Conservation (phyloP, 2,113 vertebrate genomes). For the Tor tambroides region DNA sequence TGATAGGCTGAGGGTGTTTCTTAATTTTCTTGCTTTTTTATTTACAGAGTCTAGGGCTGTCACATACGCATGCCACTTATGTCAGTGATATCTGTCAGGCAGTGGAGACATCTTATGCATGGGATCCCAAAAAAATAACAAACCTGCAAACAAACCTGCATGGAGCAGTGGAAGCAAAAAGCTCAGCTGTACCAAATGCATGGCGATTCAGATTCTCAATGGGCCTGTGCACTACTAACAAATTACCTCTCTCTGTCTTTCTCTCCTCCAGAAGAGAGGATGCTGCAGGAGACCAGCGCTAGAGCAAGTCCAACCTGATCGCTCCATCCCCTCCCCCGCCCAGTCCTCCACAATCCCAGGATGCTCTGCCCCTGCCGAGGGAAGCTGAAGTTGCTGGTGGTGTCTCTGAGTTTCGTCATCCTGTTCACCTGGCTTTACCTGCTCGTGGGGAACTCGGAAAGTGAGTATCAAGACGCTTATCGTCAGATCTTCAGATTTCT, state of each 20-base stretch:
- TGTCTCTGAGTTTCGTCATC: conserved; percentile 78
- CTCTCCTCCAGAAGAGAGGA: conserved; percentile 76
- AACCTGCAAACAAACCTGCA: not conserved
- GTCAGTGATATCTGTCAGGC: not conserved
- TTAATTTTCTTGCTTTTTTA: not conserved
- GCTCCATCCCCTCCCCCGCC: not conserved
- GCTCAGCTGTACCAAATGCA: not conserved
- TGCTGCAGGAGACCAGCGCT: conserved; percentile 75
- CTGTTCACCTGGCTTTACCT: conserved; percentile 88
- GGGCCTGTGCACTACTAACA: not conserved
- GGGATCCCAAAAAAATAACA: not conserved
- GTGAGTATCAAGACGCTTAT: conserved; percentile 71
- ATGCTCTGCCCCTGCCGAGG: conserved; percentile 86
- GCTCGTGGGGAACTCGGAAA: conserved; percentile 82
- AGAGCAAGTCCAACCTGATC: conserved; percentile 83
- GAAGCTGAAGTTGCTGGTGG: conserved; percentile 84
- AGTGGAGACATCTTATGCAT: not conserved
- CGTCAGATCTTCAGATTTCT: conserved; percentile 7
- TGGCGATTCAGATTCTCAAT: not conserved
- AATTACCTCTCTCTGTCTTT: not conserved
- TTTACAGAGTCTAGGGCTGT: not conserved
- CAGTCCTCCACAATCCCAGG: conserved; percentile 69
- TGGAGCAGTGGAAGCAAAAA: not conserved
- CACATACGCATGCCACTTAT: not conserved
- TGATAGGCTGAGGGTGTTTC: not conserved